A percentile compares a stretch with the other conserved stretches of the same genome.
Evolutionary conservation across 2,113 vertebrate genomes (phyloP).

Genomic region (Ahaetulla prasina): DNA sequence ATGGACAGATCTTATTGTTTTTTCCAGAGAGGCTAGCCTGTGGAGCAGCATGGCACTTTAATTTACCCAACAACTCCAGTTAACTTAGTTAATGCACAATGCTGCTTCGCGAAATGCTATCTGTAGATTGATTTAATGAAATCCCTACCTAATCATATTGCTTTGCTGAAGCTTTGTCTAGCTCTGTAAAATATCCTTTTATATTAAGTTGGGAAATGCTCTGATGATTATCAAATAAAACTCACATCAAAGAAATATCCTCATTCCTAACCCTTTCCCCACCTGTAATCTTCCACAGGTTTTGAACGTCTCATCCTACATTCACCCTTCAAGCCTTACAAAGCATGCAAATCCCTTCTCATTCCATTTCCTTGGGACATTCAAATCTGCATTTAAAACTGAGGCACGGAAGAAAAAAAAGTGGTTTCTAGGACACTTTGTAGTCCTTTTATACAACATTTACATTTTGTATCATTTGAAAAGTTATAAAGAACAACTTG

Average conservation of each 20-base stretch:
- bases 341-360: not conserved
- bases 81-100: not conserved
- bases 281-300: not conserved
- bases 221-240: not conserved
- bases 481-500: not conserved
- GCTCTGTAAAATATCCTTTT: not conserved
- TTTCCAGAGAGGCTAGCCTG: not conserved
- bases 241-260: not conserved
- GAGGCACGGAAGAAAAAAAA: not conserved
- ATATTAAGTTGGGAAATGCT: not conserved
- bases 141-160: not conserved
- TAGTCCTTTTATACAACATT: not conserved
- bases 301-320: not conserved
- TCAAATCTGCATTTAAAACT: not conserved
- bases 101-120: not conserved
- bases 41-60: not conserved
- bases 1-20: not conserved
- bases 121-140: not conserved
- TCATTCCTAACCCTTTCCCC: not conserved
- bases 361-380: not conserved
- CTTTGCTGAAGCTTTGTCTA: not conserved
- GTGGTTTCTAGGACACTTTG: not conserved
- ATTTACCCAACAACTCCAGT: not conserved
- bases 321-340: not conserved
- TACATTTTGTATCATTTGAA: not conserved